phyloP scores from a whole-genome alignment of 2,113 vertebrate genomes.

The Lophotis ruficrista region DNA sequence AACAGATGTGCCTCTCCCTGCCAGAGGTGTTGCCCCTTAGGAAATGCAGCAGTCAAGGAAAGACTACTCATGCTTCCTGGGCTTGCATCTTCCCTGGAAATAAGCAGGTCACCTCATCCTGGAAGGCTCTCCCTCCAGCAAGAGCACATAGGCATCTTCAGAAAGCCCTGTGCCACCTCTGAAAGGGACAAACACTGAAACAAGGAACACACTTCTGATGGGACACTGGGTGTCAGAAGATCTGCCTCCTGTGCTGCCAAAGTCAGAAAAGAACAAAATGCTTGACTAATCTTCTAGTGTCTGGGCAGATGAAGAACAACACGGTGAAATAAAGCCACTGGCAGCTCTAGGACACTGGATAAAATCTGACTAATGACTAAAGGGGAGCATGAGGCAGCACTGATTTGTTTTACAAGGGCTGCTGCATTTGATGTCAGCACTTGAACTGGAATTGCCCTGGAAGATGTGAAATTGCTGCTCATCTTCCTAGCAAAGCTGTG shows the following conservation, averaged over 20 bases:
- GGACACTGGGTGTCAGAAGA: neutral
- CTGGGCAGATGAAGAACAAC: neutral
- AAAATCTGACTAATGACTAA: neutral
- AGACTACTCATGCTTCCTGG: neutral
- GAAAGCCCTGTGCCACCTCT: neutral
- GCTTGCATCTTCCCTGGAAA: neutral
- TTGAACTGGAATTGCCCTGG: neutral
- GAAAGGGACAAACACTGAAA: neutral
- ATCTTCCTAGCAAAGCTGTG: neutral
- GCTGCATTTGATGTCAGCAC: neutral
- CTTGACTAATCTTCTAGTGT: neutral
- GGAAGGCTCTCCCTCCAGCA: neutral
- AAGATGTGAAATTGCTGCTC: neutral
- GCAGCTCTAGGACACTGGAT: neutral
- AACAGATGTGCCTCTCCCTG: neutral
- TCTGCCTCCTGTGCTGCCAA: neutral
- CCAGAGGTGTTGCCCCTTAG: neutral
- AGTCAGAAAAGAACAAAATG: neutral
- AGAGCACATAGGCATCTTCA: neutral
- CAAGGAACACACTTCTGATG: neutral
- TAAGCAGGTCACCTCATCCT: neutral
- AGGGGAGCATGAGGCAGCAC: neutral
- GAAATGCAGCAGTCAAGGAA: neutral
- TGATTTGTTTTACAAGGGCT: neutral
- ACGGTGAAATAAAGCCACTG: neutral